Evolutionary conservation across 92 coral and sea anemone species (phyloP).

Genomic region (Bergia puertoricense): DNA sequence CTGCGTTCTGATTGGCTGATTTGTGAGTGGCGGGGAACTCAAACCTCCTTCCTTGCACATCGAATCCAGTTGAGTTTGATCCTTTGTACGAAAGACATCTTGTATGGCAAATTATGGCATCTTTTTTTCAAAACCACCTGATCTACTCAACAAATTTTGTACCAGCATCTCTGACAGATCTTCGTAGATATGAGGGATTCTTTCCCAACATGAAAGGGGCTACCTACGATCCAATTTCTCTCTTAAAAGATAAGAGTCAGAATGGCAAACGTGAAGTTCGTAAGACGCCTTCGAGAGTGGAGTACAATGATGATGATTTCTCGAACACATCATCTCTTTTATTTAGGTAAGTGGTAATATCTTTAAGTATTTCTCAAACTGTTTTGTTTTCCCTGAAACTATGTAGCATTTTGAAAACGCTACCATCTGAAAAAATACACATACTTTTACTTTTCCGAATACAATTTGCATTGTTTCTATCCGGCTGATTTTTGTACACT

Average conservation of each 20-base stretch:
- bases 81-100: conserved; percentile 81
- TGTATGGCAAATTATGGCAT: conserved; percentile 63
- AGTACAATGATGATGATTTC: conserved; percentile 82
- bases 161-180: conserved; percentile 70
- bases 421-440: conserved; percentile 14
- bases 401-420: not conserved
- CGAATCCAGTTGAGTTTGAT: conserved; percentile 78
- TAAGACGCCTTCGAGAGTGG: conserved; percentile 67
- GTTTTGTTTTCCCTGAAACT: conserved; percentile 9
- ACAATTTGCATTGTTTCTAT: not conserved
- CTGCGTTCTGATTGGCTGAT: conserved; percentile 75
- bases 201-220: conserved; percentile 78
- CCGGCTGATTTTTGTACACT: conserved; percentile 25
- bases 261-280: conserved; percentile 54
- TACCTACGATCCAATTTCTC: conserved; percentile 75
- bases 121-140: conserved; percentile 79
- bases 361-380: not conserved
- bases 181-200: conserved; percentile 85
- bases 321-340: conserved; percentile 82
- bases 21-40: conserved; percentile 94
- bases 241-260: conserved; percentile 61
- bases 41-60: conserved; percentile 82
- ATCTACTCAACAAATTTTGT: conserved; percentile 68
- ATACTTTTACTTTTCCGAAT: not conserved
- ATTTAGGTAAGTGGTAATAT: conserved; percentile 62